Evolutionary conservation across 35 echinoderm and acorn worm species (phyloP).

Genomic region (Ophiothrix spiculata): DNA sequence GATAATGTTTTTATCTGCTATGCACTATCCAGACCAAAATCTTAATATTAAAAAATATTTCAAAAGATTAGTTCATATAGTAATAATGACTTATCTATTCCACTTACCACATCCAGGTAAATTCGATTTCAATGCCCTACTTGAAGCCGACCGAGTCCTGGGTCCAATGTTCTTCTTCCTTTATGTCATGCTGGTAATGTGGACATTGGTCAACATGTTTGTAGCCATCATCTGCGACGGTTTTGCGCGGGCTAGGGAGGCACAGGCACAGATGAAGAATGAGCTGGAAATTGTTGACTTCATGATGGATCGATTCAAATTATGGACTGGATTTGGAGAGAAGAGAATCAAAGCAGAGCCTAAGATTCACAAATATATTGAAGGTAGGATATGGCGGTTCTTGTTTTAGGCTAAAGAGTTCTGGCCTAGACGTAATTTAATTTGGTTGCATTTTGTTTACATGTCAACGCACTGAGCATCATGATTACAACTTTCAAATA

Average conservation of each 20-base stretch:
- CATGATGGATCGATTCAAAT: constrained; percentile 81
- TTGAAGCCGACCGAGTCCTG: constrained; percentile 51
- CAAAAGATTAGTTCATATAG: no score
- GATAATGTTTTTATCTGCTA: no score
- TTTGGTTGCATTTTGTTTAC: neutral
- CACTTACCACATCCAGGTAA: constrained; percentile 53
- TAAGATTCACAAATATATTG: constrained; percentile 73
- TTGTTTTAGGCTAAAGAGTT: neutral
- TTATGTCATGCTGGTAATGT: constrained; percentile 85
- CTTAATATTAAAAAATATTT: no score
- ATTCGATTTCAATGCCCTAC: constrained; percentile 74
- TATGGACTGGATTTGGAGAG: constrained; percentile 66
- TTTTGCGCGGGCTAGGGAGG: constrained; percentile 49
- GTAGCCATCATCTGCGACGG: constrained; percentile 88
- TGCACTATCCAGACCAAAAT: no score
- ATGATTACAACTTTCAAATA: no score
- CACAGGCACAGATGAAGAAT: constrained; percentile 53
- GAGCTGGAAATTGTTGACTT: constrained; percentile 90
- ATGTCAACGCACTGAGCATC: no score
- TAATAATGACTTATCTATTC: no score
- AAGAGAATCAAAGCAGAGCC: constrained; percentile 33
- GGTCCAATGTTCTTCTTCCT: constrained; percentile 85
- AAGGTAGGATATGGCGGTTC: constrained; percentile 47
- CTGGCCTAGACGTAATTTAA: neutral
- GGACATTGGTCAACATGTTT: constrained; percentile 79